Evolutionary conservation across 2,797 vertebrate species (phyloP).

Genomic region (Mus spretus): DNA sequence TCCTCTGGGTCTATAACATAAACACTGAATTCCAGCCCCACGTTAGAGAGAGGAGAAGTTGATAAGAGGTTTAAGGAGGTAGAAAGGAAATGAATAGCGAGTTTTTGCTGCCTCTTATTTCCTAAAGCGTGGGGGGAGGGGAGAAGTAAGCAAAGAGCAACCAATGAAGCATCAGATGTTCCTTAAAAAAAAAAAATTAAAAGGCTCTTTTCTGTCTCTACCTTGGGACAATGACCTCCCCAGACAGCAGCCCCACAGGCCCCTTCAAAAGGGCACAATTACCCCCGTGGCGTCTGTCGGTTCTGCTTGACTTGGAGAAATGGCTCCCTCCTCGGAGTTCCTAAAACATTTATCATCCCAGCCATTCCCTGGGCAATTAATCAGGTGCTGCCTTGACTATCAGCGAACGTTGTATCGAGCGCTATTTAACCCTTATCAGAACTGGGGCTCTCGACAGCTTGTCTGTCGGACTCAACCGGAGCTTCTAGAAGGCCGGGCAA

Average conservation of each 20-base stretch:
- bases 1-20: background rate
- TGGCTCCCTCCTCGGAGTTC: slow-evolving; percentile 40
- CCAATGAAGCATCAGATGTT: background rate
- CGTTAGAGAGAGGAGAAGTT: slow-evolving; percentile 62
- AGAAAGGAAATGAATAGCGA: background rate
- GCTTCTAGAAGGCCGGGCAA: background rate
- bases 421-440: slow-evolving; percentile 73
- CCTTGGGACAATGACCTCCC: background rate
- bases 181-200: background rate
- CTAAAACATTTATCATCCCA: slow-evolving; percentile 76
- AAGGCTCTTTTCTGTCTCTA: background rate
- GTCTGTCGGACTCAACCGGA: slow-evolving; percentile 1
- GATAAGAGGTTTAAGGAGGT: slow-evolving; percentile 14
- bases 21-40: background rate
- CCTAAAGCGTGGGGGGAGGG: background rate
- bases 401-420: slow-evolving; percentile 52
- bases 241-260: background rate
- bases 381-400: slow-evolving; percentile 53
- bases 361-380: slow-evolving; percentile 33
- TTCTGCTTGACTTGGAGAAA: slow-evolving; percentile 57
- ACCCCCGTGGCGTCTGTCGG: background rate
- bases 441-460: background rate
- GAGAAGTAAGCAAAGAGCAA: background rate
- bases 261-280: slow-evolving; percentile 35
- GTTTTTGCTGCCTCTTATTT: fast-evolving